These are phyloP conservation scores for Chrysogorgia sp. DNA, from an alignment of 92 coral and sea anemone genomes.

Conservation along the genomic window DNA sequence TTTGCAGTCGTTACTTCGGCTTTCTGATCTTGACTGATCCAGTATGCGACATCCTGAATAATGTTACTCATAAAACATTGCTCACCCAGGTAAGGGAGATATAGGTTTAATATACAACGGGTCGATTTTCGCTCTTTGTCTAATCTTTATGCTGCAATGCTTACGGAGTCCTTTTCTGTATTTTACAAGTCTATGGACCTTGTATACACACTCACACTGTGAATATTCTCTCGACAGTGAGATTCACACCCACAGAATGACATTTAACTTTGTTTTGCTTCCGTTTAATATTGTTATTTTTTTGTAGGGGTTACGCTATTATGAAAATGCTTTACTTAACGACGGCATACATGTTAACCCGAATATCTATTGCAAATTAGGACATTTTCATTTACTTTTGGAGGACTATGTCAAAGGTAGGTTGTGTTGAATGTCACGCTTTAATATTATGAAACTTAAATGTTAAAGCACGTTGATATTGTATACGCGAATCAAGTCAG, in stretches of 20 bases:
- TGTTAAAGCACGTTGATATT: too few species aligned
- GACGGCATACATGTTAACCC: slow-evolving; percentile 80
- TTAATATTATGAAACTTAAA: too few species aligned
- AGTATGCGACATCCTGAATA: slow-evolving; percentile 91
- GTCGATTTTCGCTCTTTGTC: too few species aligned
- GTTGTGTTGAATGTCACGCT: background rate
- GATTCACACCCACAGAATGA: too few species aligned
- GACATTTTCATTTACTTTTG: slow-evolving; percentile 95
- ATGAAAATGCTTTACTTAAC: slow-evolving; percentile 77
- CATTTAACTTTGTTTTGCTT: slow-evolving; percentile 31
- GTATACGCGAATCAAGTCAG: too few species aligned
- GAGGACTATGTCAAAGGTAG: slow-evolving; percentile 96
- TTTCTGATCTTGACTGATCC: slow-evolving; percentile 97
- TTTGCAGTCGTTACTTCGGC: slow-evolving; percentile 96
- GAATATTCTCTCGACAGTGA: too few species aligned
- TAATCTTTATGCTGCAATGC: background rate
- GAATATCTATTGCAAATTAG: slow-evolving; percentile 88
- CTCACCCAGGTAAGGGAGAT: slow-evolving; percentile 78
- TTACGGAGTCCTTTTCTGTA: background rate
- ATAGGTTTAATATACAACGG: too few species aligned
- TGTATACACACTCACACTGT: too few species aligned
- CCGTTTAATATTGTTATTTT: too few species aligned
- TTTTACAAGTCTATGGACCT: slow-evolving; percentile 18
- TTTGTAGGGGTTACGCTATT: slow-evolving; percentile 79
- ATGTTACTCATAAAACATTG: slow-evolving; percentile 79